Evolutionary conservation across 2,797 vertebrate species (phyloP).

Genomic region (Falco columbarius): DNA sequence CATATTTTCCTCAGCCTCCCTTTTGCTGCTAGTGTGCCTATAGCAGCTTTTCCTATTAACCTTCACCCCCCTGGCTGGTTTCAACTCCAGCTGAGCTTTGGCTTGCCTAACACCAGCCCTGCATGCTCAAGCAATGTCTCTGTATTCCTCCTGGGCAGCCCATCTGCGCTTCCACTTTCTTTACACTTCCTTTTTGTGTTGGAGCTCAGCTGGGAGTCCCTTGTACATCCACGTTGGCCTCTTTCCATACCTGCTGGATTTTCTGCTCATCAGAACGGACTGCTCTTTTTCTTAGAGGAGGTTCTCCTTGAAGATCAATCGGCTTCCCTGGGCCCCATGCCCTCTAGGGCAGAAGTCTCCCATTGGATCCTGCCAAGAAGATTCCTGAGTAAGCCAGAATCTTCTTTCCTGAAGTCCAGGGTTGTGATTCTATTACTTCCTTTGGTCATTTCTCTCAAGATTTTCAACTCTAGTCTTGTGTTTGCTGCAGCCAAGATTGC

Average conservation of each 20-base stretch:
- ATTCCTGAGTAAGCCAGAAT: background rate
- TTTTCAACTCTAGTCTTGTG: background rate
- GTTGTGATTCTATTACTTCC: background rate
- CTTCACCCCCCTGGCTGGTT: background rate
- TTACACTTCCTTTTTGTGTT: background rate
- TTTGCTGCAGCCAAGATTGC: background rate
- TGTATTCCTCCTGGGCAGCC: background rate
- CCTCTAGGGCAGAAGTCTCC: background rate
- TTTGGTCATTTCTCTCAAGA: background rate
- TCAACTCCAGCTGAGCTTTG: background rate
- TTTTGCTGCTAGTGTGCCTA: background rate
- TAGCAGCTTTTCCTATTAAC: background rate
- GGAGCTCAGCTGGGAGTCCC: background rate
- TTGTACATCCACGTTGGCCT: background rate
- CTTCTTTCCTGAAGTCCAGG: background rate
- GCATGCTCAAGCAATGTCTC: background rate
- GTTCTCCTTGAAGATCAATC: background rate
- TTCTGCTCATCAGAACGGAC: background rate
- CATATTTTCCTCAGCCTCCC: background rate
- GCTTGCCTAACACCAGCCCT: background rate
- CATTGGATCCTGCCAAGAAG: background rate
- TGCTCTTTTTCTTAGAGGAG: background rate
- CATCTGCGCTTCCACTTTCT: background rate
- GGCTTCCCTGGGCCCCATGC: background rate
- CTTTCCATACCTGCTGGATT: background rate